Base-by-base conservation (phyloP, 2,797 vertebrate genomes). In the Sebastes hopkinsi region DNA sequence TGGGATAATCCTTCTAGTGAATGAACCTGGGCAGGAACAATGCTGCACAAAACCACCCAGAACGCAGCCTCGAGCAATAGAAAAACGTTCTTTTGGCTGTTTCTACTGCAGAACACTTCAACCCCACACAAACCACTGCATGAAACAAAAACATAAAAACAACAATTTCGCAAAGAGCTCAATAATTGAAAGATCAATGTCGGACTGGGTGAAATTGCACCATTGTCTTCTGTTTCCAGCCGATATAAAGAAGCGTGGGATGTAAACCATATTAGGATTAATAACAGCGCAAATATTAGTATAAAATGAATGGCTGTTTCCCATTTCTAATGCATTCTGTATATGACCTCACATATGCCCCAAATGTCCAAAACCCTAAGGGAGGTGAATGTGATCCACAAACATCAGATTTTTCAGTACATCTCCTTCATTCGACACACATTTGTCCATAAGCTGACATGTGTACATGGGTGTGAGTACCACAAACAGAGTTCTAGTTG, bases 11-110 rank as follows among this genome's bases (percentile, higher is more conserved):
- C 64, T 42, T 70, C 20, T 46, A 60, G 67, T 73, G 68, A 52
- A 67, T 32, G n/a, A 78, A 83, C 27, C 38, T 67, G 60, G 12
- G 23, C 23, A 38, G 50, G 25, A 87, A 80, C 38, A 72, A 52
- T 3, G 30, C 27, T 22, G 34, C 69, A 74, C 36, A 75, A 29
- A 76, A 76, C 34, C 29, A 71, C 55, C 75, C 14, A 9, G n/a
- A 61, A 67, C 1, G 25, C 56, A 70, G 59, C 61, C 7, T 22
- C 1, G 3, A 79, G 65, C n/a, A 18, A 23, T 13, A 46, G 7
- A 59, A 65, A 78, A 78, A 78, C 42, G 58, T 66, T 83, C 46
- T 34, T 6, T n/a, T 22, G 59, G 30, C 60, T 36, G 60, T n/a
- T 64, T 64, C 46, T 20, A 46, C 42, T 46, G 42, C 42, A 46